Base-by-base conservation (phyloP, 1,140 invertebrate genomes). In the Drosophila varians region DNA sequence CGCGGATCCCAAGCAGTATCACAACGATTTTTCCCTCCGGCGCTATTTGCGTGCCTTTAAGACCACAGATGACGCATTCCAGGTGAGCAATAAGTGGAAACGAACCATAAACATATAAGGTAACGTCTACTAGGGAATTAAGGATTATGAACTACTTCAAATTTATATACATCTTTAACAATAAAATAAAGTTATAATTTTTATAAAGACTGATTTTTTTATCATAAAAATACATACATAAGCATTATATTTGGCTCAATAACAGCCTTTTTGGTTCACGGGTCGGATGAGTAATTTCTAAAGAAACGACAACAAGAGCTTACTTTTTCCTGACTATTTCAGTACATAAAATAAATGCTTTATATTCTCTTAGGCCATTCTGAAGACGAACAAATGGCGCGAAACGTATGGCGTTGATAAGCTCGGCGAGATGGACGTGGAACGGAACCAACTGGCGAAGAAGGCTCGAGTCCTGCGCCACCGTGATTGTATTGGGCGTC, bases 341-440 rank as follows among this genome's bases (percentile, higher is more conserved):
- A 16, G 16, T 16, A 21, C 18, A 12, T 16, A 38, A 14, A 38
- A n/a, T n/a, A n/a, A n/a, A n/a, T n/a, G n/a, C 36, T 43, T 8
- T 11, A 28, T 19, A 3, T 42, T 14, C 31, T 12, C 23, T 3
- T 36, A 95, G 94, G 94, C 94, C 51, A 93, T 96, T 71, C 84
- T 96, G 38, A 96, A 96, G 92, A 95, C 94, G 45, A 96, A 96
- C 89, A 95, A 95, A 91, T 96, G 95, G 95, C 92, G 94, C 64
- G 92, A 92, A 40, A 94, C 95, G 66, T 96, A 95, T 92, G 94
- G 94, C 57, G 94, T 95, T 7, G 90, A 91, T 18, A 93, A 94
- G 14, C 70, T 82, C 0, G 42, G 19, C 3, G 92, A 94, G 74
- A 93, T 94, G 64, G 90, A 93, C 28, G 93, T 93, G 64, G 90